phyloP scores from a whole-genome alignment of 92 coral and sea anemone species.

The Diadumene lineata region DNA sequence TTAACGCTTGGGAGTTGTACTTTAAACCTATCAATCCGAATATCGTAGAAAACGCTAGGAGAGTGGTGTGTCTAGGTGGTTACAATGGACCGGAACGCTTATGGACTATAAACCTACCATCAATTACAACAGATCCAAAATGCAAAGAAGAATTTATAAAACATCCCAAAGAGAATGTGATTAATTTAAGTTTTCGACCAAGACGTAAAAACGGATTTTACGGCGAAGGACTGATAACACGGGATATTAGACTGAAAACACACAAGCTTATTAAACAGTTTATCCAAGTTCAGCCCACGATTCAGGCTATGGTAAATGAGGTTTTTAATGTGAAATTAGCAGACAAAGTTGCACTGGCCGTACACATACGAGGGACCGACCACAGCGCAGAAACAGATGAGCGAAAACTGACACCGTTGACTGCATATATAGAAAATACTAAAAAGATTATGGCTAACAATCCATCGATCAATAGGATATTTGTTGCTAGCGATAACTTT shows the following conservation, averaged over 20 bases:
- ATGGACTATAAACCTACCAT: neutral
- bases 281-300: slow-evolving; percentile 31
- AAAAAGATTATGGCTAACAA: slow-evolving; percentile 25
- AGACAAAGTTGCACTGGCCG: slow-evolving; percentile 56
- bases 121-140: neutral
- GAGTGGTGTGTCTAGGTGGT: slow-evolving; percentile 49
- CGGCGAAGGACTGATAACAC: slow-evolving; percentile 32
- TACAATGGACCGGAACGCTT: neutral
- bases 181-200: slow-evolving; percentile 44
- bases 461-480: slow-evolving; percentile 55
- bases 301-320: slow-evolving; percentile 27
- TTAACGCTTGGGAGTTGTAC: slow-evolving; percentile 77
- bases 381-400: slow-evolving; percentile 51
- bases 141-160: neutral
- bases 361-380: slow-evolving; percentile 83
- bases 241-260: slow-evolving; percentile 34
- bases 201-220: slow-evolving; percentile 30
- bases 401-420: slow-evolving; percentile 38
- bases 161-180: neutral
- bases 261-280: slow-evolving; percentile 33
- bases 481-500: slow-evolving; percentile 66
- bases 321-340: slow-evolving; percentile 38
- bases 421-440: slow-evolving; percentile 51
- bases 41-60: slow-evolving; percentile 39
- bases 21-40: slow-evolving; percentile 65